Base-by-base conservation (phyloP, 2,888 invertebrate genomes). In the Oligia latruncula region DNA sequence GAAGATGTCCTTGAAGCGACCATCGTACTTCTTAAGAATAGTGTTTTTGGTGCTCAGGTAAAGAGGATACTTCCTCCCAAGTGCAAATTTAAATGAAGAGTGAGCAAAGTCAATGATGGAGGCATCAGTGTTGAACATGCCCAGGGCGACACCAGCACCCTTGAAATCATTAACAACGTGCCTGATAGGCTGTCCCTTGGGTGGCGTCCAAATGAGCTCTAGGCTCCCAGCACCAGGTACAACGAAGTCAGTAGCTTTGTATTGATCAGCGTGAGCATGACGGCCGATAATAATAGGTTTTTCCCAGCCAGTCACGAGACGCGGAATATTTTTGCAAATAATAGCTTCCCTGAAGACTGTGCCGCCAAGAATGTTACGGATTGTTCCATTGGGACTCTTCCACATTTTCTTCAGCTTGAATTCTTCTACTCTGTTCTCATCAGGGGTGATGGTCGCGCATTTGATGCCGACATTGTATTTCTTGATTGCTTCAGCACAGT, bases 391-490 rank as follows among this genome's bases (percentile, higher is more conserved):
- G 0, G 99, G 99, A 73, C 98, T 98, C 94, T 98, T 98, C 98
- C 98, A 99, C 98, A 99, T 99, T 94, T 98, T 97, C 93, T 98
- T 98, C 88, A 99, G 94, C 3, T 98, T 98, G 93, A 99, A 98
- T 94, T 99, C 99, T 95, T 99, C 98, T 0, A 99, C 99, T 93
- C 99, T 97, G 62, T 98, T 98, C 95, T 99, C 99, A 95, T 99
- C 99, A 2, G 99, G 99, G 0, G 99, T 99, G 87, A 99, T 99
- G 4, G 99, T 99, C 46, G 99, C 99, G 96, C 99, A 99, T 95
- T 99, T 99, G 88, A 99, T 99, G 66, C 99, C 99, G 74, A 99
- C 99, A 95, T 99, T 99, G 97, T 99, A 99, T 93, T 99, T 99
- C 94, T 99, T 98, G 78, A 99, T 98, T 23, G 99, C 99, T 94